Percentiles rank a stretch among this genome's conserved stretches.
Evolutionary conservation across 2,113 vertebrate genomes (phyloP).

Genomic region (Tursiops truncatus): DNA sequence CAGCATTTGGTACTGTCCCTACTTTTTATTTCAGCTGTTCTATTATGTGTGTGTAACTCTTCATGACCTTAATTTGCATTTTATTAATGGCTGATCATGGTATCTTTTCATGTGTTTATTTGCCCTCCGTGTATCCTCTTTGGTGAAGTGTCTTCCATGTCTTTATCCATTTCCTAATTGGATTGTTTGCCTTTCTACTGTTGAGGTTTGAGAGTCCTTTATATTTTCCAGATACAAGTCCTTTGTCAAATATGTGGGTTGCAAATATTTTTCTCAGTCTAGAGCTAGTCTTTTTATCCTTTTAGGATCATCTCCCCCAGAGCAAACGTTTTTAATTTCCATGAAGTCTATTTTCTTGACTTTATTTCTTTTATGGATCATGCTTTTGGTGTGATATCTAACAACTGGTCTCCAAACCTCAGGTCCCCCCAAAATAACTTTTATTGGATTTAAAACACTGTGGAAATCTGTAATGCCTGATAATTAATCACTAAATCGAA

Average conservation of each 20-base stretch:
- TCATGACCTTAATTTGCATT: background rate
- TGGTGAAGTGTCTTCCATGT: background rate
- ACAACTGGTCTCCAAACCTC: background rate
- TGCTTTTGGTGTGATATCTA: background rate
- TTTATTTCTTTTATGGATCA: background rate
- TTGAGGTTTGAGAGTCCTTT: background rate
- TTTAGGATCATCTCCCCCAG: background rate
- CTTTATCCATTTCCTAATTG: background rate
- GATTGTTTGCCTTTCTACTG: background rate
- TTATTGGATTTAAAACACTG: background rate
- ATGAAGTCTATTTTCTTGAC: background rate
- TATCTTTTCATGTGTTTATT: background rate
- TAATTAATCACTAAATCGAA: background rate
- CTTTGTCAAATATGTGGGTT: background rate
- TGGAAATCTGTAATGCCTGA: background rate
- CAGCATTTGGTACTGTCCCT: background rate
- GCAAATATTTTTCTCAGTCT: background rate
- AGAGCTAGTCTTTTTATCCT: background rate
- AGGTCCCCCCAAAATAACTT: background rate
- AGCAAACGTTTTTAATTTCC: background rate
- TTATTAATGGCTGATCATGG: background rate
- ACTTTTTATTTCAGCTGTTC: background rate
- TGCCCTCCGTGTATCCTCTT: background rate
- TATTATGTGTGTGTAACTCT: accelerated
- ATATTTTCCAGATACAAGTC: background rate